Percentiles rank a stretch among this genome's conserved stretches.
These are phyloP conservation scores for Agriotes lineatus DNA, from an alignment of 2,888 invertebrate genomes.

Conservation along the genomic window DNA sequence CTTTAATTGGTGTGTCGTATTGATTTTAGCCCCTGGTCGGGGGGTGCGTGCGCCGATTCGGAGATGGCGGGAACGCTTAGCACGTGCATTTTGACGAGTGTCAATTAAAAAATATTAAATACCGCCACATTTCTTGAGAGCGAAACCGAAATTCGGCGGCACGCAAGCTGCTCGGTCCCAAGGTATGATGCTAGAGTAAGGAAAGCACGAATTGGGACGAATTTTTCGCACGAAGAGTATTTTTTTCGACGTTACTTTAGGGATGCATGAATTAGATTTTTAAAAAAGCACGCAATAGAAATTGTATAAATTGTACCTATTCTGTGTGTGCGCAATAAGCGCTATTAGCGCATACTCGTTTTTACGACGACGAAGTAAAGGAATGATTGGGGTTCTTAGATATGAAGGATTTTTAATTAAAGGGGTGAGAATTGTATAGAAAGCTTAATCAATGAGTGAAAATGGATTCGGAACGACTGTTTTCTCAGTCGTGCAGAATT, in stretches of 20 bases:
- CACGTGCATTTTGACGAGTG: slow-evolving; percentile 62
- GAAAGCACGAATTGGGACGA: neutral
- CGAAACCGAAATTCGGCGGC: neutral
- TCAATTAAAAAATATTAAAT: slow-evolving; percentile 57
- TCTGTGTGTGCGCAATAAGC: slow-evolving; percentile 62
- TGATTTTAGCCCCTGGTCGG: slow-evolving; percentile 42
- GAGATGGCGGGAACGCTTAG: slow-evolving; percentile 60
- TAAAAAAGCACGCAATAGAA: slow-evolving; percentile 61
- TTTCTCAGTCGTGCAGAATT: slow-evolving; percentile 70
- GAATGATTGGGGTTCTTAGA: slow-evolving; percentile 55
- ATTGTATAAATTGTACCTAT: slow-evolving; percentile 62
- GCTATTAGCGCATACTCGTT: slow-evolving; percentile 58
- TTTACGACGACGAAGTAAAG: slow-evolving; percentile 55
- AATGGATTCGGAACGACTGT: slow-evolving; percentile 57
- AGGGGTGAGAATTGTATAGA: slow-evolving; percentile 46
- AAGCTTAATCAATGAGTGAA: slow-evolving; percentile 54
- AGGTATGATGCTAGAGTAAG: neutral
- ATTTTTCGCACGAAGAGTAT: neutral
- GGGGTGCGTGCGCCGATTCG: slow-evolving; percentile 46
- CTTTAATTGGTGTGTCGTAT: slow-evolving; percentile 42
- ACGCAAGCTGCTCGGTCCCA: neutral
- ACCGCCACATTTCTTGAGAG: slow-evolving; percentile 17
- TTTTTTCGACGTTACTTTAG: slow-evolving; percentile 48
- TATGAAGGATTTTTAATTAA: slow-evolving; percentile 50
- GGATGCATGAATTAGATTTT: slow-evolving; percentile 59